Percentiles rank a stretch among this genome's conserved stretches.
These are phyloP conservation scores for Glomeris maerens DNA, from an alignment of 1,140 invertebrate species.

Conservation along the genomic window DNA sequence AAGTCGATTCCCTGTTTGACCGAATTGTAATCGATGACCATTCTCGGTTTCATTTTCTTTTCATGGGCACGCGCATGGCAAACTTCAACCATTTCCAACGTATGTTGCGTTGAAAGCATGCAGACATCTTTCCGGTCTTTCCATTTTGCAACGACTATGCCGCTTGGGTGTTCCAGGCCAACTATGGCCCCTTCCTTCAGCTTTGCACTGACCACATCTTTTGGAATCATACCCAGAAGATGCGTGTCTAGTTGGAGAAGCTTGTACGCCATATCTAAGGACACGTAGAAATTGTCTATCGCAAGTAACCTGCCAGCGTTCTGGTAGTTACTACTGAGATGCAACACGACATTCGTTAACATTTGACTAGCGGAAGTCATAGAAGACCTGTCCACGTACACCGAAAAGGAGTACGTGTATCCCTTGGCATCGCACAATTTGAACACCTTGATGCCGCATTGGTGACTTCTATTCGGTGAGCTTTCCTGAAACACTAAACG, in stretches of 20 bases:
- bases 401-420: slow-evolving; percentile 26
- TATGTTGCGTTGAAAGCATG: slow-evolving; percentile 29
- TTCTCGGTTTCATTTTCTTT: slow-evolving; percentile 22
- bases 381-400: slow-evolving; percentile 23
- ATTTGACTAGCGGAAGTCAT: background rate
- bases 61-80: background rate
- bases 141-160: slow-evolving; percentile 30
- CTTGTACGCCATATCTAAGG: slow-evolving; percentile 26
- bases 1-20: slow-evolving; percentile 29
- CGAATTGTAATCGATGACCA: slow-evolving; percentile 30
- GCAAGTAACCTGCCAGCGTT: slow-evolving; percentile 22
- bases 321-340: slow-evolving; percentile 18
- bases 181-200: slow-evolving; percentile 9
- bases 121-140: slow-evolving; percentile 30
- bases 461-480: slow-evolving; percentile 26
- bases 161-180: slow-evolving; percentile 8
- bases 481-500: slow-evolving; percentile 27
- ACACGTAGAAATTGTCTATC: slow-evolving; percentile 29
- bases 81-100: slow-evolving; percentile 19
- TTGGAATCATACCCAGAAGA: slow-evolving; percentile 31
- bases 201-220: slow-evolving; percentile 8
- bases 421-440: slow-evolving; percentile 25
- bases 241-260: slow-evolving; percentile 28
- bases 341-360: slow-evolving; percentile 17
- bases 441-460: slow-evolving; percentile 30